phyloP scores from a whole-genome alignment of 1,140 invertebrate species.

The Lanistes nyassanus region DNA sequence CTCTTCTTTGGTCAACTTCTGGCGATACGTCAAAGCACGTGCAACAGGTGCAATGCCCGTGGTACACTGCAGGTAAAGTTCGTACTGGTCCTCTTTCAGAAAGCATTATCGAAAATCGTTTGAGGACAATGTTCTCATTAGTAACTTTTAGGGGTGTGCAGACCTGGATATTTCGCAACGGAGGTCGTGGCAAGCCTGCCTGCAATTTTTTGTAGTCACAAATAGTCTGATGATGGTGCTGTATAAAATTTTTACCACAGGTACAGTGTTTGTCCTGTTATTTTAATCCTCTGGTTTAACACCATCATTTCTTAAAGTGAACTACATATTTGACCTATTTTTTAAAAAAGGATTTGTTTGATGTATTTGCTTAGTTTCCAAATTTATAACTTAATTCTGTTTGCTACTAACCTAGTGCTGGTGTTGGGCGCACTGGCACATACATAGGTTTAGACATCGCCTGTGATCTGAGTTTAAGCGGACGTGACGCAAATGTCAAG shows the following conservation, averaged over 20 bases:
- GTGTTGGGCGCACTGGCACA: slow-evolving; percentile 60
- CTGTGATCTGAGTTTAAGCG: slow-evolving; percentile 32
- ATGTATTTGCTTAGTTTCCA: background rate
- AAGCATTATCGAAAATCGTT: too few species aligned
- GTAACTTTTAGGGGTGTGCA: too few species aligned
- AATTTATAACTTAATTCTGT: too few species aligned
- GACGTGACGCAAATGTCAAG: slow-evolving; percentile 33
- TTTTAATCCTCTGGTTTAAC: too few species aligned
- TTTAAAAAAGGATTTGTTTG: background rate
- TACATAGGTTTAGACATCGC: slow-evolving; percentile 59
- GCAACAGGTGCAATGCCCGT: slow-evolving; percentile 77
- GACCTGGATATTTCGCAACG: too few species aligned
- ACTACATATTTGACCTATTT: fast-evolving
- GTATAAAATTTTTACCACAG: too few species aligned
- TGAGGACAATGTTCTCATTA: too few species aligned
- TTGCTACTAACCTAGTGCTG: slow-evolving; percentile 59
- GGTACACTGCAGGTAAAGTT: slow-evolving; percentile 73
- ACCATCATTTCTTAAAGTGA: too few species aligned
- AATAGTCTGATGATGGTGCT: too few species aligned
- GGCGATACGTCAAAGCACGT: slow-evolving; percentile 85
- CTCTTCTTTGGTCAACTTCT: slow-evolving; percentile 92
- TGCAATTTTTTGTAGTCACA: too few species aligned
- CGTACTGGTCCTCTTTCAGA: background rate
- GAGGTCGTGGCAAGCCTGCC: too few species aligned
- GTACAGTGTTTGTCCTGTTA: too few species aligned